Conservation (phyloP, 2,113 vertebrate species). For the Osmerus eperlanus region DNA sequence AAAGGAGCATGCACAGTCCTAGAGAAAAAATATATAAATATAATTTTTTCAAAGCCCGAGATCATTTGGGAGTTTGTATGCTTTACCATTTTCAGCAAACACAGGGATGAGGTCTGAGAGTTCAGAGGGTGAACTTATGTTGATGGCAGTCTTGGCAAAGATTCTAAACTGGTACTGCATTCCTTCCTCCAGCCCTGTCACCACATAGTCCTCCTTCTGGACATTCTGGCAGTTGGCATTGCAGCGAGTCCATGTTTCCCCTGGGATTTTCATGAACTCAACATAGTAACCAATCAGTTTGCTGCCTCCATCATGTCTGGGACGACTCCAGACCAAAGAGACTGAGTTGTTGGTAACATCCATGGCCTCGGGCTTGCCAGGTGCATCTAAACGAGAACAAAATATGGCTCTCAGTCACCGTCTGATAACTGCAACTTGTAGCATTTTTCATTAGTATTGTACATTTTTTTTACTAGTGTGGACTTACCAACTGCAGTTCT, state of each 20-base stretch:
- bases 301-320: slow-evolving; percentile 95
- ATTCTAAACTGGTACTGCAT: slow-evolving; percentile 90
- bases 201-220: slow-evolving; percentile 86
- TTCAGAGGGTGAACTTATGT: slow-evolving; percentile 88
- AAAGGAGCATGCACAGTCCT: not conserved
- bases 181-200: slow-evolving; percentile 87
- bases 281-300: slow-evolving; percentile 91
- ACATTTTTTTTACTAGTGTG: not conserved
- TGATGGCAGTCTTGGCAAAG: slow-evolving; percentile 90
- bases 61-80: not conserved
- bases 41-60: not conserved
- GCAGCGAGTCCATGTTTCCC: slow-evolving; percentile 88
- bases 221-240: slow-evolving; percentile 89
- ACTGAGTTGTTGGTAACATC: slow-evolving; percentile 87
- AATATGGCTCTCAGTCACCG: not conserved
- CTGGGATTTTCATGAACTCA: slow-evolving; percentile 89
- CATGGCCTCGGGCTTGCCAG: slow-evolving; percentile 94
- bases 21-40: not conserved
- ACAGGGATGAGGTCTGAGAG: slow-evolving; percentile 90
- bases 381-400: slow-evolving; percentile 77
- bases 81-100: slow-evolving; percentile 88
- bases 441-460: not conserved
- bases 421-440: not conserved
- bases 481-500: slow-evolving; percentile 86
- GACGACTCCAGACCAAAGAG: slow-evolving; percentile 88